A percentile compares a stretch with the other conserved stretches of the same genome.
These are phyloP conservation scores for Drosophila anceps DNA, from an alignment of 2,888 invertebrate species.

Conservation along the genomic window DNA sequence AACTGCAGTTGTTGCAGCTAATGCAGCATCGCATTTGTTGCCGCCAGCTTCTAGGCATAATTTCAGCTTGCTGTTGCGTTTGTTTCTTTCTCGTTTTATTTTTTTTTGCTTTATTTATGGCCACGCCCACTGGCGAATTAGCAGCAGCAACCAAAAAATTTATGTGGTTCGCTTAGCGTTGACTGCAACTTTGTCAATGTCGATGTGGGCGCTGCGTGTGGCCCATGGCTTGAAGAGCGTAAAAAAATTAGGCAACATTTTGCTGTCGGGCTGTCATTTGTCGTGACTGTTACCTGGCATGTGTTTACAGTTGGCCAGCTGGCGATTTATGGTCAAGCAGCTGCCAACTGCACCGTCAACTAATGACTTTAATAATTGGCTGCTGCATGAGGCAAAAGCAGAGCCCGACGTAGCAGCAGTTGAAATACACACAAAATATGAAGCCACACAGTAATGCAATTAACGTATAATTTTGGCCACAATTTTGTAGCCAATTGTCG, in stretches of 20 bases:
- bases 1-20: conserved; percentile 34
- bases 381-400: conserved; percentile 1
- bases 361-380: conserved; percentile 54
- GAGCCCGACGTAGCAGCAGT: not conserved
- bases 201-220: conserved; percentile 37
- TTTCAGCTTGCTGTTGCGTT: conserved; percentile 44
- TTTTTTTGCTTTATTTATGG: conserved; percentile 51
- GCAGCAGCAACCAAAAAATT: conserved; percentile 32
- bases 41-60: conserved; percentile 47
- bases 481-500: conserved; percentile 37
- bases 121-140: conserved; percentile 49
- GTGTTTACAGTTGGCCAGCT: conserved; percentile 44
- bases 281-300: conserved; percentile 46
- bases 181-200: conserved; percentile 69
- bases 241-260: conserved; percentile 73
- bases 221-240: conserved; percentile 1
- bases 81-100: conserved; percentile 6
- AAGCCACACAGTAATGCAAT: conserved; percentile 14
- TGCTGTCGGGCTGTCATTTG: conserved; percentile 61
- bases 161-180: conserved; percentile 48
- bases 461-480: conserved; percentile 23
- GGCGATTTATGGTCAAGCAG: conserved; percentile 57
- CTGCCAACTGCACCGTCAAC: conserved; percentile 40
- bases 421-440: conserved; percentile 2
- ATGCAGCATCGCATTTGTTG: conserved; percentile 60